These are phyloP conservation scores for Eudorcas thomsonii DNA, from an alignment of 2,113 vertebrate species.

Conservation along the genomic window DNA sequence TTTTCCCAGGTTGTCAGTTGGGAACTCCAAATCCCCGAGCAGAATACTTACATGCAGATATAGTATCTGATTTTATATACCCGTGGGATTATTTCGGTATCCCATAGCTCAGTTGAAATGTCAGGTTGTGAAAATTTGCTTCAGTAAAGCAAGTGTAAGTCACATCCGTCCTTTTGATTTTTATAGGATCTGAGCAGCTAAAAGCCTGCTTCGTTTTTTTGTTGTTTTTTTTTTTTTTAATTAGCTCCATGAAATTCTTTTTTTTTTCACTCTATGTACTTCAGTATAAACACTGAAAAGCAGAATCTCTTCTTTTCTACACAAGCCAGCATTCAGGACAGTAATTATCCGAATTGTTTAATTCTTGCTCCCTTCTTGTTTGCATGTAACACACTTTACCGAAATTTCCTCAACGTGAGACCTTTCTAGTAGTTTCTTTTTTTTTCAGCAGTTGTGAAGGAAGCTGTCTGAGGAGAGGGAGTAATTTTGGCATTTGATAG, in stretches of 20 bases:
- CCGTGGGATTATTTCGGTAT: conserved; percentile 32
- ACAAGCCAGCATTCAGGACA: neutral
- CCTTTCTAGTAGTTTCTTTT: conserved; percentile 18
- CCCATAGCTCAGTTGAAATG: conserved; percentile 56
- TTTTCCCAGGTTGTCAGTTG: conserved; percentile 64
- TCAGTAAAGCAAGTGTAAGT: conserved; percentile 57
- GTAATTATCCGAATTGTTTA: conserved; percentile 37
- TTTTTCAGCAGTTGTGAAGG: conserved; percentile 31
- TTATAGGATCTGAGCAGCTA: conserved; percentile 27
- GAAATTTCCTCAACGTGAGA: neutral
- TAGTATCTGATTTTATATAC: neutral
- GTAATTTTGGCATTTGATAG: conserved; percentile 52
- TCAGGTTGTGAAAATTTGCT: conserved; percentile 52
- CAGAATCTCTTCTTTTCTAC: neutral
- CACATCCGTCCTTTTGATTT: conserved; percentile 55
- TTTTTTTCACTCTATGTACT: neutral
- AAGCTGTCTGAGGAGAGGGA: conserved; percentile 25
- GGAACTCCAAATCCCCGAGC: conserved; percentile 40
- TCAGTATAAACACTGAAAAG: conserved; percentile 34
- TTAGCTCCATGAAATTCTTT: neutral
- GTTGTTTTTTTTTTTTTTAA: neutral
- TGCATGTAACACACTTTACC: conserved; percentile 14
- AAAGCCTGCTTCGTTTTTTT: conserved; percentile 13
- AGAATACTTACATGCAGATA: conserved; percentile 40
- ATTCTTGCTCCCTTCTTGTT: conserved; percentile 8